Base-by-base conservation (phyloP, 1,140 invertebrate species). In the Catajapyx aquilonaris region DNA sequence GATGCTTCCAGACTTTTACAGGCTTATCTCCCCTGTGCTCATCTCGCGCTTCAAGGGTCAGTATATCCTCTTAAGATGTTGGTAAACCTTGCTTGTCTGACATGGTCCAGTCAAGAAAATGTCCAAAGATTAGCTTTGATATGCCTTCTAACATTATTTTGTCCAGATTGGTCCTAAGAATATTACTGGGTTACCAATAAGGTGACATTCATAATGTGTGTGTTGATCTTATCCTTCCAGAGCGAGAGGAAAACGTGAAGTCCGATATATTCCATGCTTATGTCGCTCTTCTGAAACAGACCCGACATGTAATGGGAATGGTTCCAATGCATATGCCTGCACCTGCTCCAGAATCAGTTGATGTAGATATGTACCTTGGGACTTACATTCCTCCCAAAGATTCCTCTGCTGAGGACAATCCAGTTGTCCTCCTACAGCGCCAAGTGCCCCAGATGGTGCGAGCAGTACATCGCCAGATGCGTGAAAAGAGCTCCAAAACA, bases 161-260 rank as follows among this genome's bases (percentile, higher is more conserved):
- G n/a, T n/a, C n/a, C n/a, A n/a, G n/a, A n/a, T n/a, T n/a, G n/a
- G n/a, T n/a, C n/a, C n/a, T n/a, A n/a, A 36, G 11, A 19, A 16
- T 20, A 19, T 39, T 38, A 30, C 30, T 35, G 35, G n/a, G n/a
- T n/a, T n/a, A n/a, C n/a, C n/a, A n/a, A n/a, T n/a, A n/a, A n/a
- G n/a, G n/a, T n/a, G n/a, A n/a, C n/a, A n/a, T n/a, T 32, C 16
- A 42, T 32, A 15, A 32, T 20, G 20, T 40, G 41, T 5, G 9
- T 46, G 16, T 36, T 34, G 15, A 23, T 28, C 43, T 43, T 28
- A 37, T 44, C 21, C 47, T 62, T 59, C 42, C 54, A 76, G 94
- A 98, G 59, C 69, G 94, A 28, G 94, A 98, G 61, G 94, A 98
- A 61, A 97, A 94, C 58, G 94, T 98, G 0, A 95, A 95, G 55